Evolutionary conservation across 2,888 invertebrate species (phyloP), one percentile per base, ranked within the genome.

Genomic region (Parasteatoda lunata): DNA sequence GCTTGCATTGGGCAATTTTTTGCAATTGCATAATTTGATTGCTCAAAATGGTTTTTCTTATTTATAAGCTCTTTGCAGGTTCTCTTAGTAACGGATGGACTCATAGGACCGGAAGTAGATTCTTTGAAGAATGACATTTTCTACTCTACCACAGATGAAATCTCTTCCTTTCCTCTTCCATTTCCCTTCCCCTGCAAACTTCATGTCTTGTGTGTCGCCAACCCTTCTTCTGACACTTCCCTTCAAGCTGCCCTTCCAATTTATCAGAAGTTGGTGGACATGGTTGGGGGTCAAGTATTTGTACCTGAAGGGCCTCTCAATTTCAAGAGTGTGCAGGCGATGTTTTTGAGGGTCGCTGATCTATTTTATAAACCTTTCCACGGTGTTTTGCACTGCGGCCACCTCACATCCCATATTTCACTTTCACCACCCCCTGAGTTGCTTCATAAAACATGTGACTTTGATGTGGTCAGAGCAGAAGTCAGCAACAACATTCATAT

Each of bases 101-200:
- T 94, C 88, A 93, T 94, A 52, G 96, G 96, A 47, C 92, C 94
- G 68, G 95, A 95, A 4, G 92, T 93, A 3, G 94, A 94, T 90
- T 95, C 95, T 0, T 91, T 96, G 4, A 93, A 94, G 77, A 93
- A 93, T 80, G 94, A 94, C 0, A 91, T 92, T 8, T 89, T 90
- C 89, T 86, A 68, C 47, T 52, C 71, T 13, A 9, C 47, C 49
- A 54, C 77, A 15, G 84, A 89, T n/a, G 88, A 83, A 5, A 84
- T 89, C 73, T 79, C 88, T 81, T 64, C 89, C 79, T 75, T 77
- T 77, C 96, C 96, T 52, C 91, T 97, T 54, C 96, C 96, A 6
- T 96, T 96, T 90, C 93, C 95, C 9, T 96, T 95, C 91, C 95
- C 96, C 11, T 95, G 95, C 76, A 96, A 96, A 92, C 93, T 98